phyloP scores from a whole-genome alignment of 1,140 invertebrate species.

The Cyclargus thomasi region DNA sequence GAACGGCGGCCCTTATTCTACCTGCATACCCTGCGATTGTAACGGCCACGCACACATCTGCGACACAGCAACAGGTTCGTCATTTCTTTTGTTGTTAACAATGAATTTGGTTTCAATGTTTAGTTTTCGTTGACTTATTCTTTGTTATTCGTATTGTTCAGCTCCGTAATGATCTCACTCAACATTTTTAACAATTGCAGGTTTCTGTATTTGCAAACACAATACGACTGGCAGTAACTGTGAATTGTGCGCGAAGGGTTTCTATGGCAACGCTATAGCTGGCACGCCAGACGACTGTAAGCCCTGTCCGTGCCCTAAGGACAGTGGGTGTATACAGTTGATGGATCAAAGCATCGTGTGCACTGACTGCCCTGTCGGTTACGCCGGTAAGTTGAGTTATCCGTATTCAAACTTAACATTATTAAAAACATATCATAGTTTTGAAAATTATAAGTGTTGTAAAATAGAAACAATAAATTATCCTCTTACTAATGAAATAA shows the following conservation, averaged over 20 bases:
- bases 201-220: conserved; percentile 96
- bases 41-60: conserved; percentile 97
- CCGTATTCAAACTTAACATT: background rate
- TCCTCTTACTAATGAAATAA: too few species aligned
- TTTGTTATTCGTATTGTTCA: too few species aligned
- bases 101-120: background rate
- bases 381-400: conserved; percentile 81
- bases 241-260: conserved; percentile 93
- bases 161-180: background rate
- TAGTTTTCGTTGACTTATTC: background rate
- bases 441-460: too few species aligned
- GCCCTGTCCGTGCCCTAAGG: conserved; percentile 95
- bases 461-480: too few species aligned
- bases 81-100: background rate
- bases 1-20: conserved; percentile 92
- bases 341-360: conserved; percentile 91
- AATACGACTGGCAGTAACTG: conserved; percentile 98
- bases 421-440: background rate
- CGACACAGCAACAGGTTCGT: conserved; percentile 92
- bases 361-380: conserved; percentile 94
- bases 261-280: conserved; percentile 93
- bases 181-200: conserved; percentile 57
- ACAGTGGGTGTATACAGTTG: conserved; percentile 93
- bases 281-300: conserved; percentile 92
- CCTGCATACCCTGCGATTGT: conserved; percentile 96